A percentile compares a stretch with the other conserved stretches of the same genome.
Evolutionary conservation across 2,888 invertebrate genomes (phyloP).

Genomic region (Hybos culiciformis): DNA sequence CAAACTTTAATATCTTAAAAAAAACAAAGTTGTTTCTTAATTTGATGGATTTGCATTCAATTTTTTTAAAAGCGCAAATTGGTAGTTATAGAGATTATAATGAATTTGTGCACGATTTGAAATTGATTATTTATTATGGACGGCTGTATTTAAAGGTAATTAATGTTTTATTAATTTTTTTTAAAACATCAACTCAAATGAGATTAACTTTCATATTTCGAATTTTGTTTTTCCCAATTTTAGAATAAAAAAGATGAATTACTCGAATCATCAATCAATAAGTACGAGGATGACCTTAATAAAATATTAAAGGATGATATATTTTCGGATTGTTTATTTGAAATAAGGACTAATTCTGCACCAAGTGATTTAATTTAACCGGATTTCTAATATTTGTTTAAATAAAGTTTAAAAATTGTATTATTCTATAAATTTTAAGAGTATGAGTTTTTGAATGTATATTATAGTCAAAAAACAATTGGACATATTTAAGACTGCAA

Average conservation of each 20-base stretch:
- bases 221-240: slow-evolving; percentile 6
- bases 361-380: too few species aligned
- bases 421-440: too few species aligned
- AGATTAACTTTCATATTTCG: background rate
- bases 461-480: too few species aligned
- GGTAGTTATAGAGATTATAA: slow-evolving; percentile 51
- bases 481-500: too few species aligned
- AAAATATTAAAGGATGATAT: slow-evolving; percentile 37
- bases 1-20: slow-evolving; percentile 43
- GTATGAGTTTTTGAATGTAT: too few species aligned
- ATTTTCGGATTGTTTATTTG: slow-evolving; percentile 38
- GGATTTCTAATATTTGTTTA: too few species aligned
- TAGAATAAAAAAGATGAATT: slow-evolving; percentile 26
- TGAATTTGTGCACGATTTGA: slow-evolving; percentile 56
- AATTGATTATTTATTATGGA: slow-evolving; percentile 46
- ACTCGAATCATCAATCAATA: slow-evolving; percentile 23
- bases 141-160: slow-evolving; percentile 48
- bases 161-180: too few species aligned
- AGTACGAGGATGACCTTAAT: slow-evolving; percentile 37
- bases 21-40: slow-evolving; percentile 46
- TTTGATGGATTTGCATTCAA: slow-evolving; percentile 50
- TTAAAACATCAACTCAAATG: too few species aligned
- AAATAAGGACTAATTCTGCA: too few species aligned
- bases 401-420: too few species aligned
- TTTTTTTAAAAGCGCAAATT: slow-evolving; percentile 50